These are phyloP conservation scores for Mormyrus proboscirostris DNA, from an alignment of 2,797 vertebrate genomes.

Conservation along the genomic window DNA sequence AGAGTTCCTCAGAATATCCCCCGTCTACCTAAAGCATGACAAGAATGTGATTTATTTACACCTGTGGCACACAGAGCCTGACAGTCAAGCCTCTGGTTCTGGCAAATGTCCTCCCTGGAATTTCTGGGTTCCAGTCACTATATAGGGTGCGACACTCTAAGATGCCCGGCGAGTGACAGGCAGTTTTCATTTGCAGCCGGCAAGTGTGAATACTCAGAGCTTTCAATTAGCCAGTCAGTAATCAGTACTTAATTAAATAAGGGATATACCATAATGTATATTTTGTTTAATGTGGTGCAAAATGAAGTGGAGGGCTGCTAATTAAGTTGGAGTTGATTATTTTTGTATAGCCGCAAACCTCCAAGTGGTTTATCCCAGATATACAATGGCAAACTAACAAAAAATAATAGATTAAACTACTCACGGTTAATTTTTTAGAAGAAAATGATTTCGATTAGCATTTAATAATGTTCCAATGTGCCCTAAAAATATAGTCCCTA, in stretches of 20 bases:
- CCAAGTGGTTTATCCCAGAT: not conserved
- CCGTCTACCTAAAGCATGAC: not conserved
- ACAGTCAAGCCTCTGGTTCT: not conserved
- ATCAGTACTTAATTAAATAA: not conserved
- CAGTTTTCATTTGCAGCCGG: not conserved
- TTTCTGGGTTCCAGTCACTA: not conserved
- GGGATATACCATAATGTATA: not conserved
- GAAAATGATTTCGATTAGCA: not conserved
- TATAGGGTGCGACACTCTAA: not conserved
- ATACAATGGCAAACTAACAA: not conserved
- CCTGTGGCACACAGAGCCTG: not conserved
- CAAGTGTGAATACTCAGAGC: not conserved
- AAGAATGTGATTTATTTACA: constrained; percentile 3
- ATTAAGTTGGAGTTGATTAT: not conserved
- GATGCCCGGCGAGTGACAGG: not conserved
- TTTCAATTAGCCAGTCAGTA: not conserved
- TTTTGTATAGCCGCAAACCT: not conserved
- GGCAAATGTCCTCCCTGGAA: not conserved
- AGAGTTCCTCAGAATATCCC: not conserved
- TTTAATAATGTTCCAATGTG: not conserved
- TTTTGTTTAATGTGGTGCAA: not conserved
- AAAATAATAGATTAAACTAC: not conserved
- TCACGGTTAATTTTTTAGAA: not conserved
- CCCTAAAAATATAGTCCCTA: not conserved
- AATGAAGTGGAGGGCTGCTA: not conserved